Conservation (phyloP, 2,113 vertebrate species). For the Sarotherodon lohbergeri region DNA sequence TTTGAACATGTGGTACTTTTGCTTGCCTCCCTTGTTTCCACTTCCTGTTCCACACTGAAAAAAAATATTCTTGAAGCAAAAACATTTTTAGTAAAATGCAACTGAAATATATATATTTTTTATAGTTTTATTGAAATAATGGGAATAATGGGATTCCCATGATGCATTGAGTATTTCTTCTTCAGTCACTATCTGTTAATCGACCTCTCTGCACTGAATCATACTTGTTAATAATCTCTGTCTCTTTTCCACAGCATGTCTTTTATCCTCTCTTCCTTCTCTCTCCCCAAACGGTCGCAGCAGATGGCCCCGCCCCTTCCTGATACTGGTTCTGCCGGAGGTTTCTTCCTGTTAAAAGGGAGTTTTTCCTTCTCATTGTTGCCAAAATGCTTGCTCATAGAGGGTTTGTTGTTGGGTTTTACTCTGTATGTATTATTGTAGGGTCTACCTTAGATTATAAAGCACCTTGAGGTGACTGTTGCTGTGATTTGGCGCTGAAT, state of each 20-base stretch:
- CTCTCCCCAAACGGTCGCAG: too few species aligned
- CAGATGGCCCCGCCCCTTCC: too few species aligned
- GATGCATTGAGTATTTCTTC: not conserved
- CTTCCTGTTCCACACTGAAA: not conserved
- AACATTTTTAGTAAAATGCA: not conserved
- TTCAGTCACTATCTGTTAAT: not conserved
- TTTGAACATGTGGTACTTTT: not conserved
- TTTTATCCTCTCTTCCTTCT: too few species aligned
- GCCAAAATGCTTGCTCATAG: not conserved
- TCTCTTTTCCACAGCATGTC: not conserved
- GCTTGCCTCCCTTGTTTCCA: not conserved
- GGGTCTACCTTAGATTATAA: not conserved
- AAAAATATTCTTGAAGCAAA: not conserved
- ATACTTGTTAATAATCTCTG: not conserved
- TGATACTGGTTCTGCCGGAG: too few species aligned
- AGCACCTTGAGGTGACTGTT: not conserved
- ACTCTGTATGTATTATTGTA: not conserved
- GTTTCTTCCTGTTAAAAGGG: not conserved
- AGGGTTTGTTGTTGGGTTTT: not conserved
- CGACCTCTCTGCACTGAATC: not conserved
- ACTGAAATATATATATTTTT: not conserved
- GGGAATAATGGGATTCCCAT: not conserved
- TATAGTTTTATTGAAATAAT: not conserved
- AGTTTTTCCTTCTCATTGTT: not conserved
- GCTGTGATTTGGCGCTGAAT: not conserved